These are phyloP conservation scores for Lepus timidus DNA, from an alignment of 2,113 vertebrate genomes.

Conservation along the genomic window DNA sequence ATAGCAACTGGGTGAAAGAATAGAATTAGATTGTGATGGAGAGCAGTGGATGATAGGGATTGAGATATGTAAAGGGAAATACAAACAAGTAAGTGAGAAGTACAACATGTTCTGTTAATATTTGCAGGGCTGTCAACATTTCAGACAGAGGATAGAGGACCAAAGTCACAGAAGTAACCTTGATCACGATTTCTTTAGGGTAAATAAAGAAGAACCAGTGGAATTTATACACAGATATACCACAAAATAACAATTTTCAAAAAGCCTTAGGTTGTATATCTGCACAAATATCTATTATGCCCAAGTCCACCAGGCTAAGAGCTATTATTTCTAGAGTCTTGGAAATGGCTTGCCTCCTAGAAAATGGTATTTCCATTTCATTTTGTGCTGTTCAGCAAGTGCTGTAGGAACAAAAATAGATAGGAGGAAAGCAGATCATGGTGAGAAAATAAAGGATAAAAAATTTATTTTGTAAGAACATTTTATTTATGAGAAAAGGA, in stretches of 20 bases:
- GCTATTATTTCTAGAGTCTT: background rate
- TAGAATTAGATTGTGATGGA: conserved; percentile 11
- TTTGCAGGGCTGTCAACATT: background rate
- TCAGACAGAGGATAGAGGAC: background rate
- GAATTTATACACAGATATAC: conserved; percentile 43
- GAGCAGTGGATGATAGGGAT: conserved; percentile 9
- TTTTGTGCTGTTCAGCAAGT: background rate
- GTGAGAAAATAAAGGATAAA: background rate
- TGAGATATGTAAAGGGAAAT: conserved; percentile 36
- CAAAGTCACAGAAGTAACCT: conserved; percentile 29
- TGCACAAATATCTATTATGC: background rate
- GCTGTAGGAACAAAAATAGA: background rate
- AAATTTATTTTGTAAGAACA: background rate
- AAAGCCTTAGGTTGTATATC: background rate
- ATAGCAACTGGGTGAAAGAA: conserved; percentile 25
- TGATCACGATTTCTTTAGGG: conserved; percentile 20
- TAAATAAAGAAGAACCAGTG: conserved; percentile 28
- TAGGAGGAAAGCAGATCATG: background rate
- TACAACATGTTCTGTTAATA: background rate
- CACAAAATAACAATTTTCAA: background rate
- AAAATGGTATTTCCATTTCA: background rate
- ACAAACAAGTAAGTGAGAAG: background rate
- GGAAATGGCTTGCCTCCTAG: background rate
- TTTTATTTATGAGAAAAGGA: background rate
- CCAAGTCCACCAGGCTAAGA: background rate